Evolutionary conservation across 2,797 vertebrate species (phyloP).

Genomic region (Pangasius krempfi): DNA sequence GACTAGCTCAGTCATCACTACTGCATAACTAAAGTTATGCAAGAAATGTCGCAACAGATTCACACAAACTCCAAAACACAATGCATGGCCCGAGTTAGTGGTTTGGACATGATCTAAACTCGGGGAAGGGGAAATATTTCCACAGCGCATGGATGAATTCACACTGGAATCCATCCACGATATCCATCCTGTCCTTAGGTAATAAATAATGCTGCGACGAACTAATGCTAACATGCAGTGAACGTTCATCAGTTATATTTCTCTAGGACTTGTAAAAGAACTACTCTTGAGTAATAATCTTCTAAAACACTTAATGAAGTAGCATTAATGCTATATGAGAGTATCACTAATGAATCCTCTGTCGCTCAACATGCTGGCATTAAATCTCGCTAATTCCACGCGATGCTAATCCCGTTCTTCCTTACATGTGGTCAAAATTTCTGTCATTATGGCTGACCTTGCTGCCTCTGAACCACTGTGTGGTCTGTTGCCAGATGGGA

Average conservation of each 20-base stretch:
- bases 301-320: neutral
- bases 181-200: neutral
- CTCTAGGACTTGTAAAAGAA: neutral
- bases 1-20: neutral
- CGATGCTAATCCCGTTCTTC: neutral
- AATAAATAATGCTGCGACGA: neutral
- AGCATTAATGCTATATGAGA: neutral
- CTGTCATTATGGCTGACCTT: slow-evolving; percentile 45
- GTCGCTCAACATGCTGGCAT: neutral
- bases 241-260: neutral
- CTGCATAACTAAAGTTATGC: neutral
- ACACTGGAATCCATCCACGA: neutral
- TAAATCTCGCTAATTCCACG: neutral
- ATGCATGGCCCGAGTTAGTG: neutral
- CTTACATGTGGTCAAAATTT: slow-evolving; percentile 50
- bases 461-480: slow-evolving; percentile 49
- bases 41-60: neutral
- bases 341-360: neutral
- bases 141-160: neutral
- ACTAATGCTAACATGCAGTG: neutral
- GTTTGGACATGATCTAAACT: neutral
- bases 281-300: neutral
- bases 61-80: neutral
- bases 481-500: slow-evolving; percentile 17
- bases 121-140: neutral